Conservation (phyloP, 2,797 vertebrate species). For the Sebastes vulpes region DNA sequence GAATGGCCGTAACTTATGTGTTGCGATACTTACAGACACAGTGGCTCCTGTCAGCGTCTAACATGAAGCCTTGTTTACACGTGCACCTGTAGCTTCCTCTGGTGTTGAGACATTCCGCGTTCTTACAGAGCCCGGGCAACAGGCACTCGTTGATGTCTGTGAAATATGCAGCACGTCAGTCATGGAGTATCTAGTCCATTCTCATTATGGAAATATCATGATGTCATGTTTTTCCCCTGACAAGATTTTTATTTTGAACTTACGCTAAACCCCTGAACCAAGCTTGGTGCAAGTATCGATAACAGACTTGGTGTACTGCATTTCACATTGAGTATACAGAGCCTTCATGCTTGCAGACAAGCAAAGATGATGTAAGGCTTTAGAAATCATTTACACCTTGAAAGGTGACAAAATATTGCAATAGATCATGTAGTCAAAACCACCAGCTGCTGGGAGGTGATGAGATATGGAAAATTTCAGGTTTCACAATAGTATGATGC, state of each 20-base stretch:
- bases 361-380: constrained; percentile 40
- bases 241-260: constrained; percentile 12
- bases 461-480: constrained; percentile 47
- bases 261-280: constrained; percentile 18
- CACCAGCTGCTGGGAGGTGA: constrained; percentile 33
- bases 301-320: constrained; percentile 17
- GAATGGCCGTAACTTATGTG: background rate
- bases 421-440: constrained; percentile 38
- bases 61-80: constrained; percentile 83
- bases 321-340: constrained; percentile 10
- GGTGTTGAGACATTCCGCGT: constrained; percentile 84
- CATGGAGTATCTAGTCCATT: background rate
- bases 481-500: constrained; percentile 43
- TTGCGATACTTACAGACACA: constrained; percentile 82
- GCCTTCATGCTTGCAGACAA: constrained; percentile 10
- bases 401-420: constrained; percentile 59
- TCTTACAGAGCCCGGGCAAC: constrained; percentile 84
- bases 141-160: constrained; percentile 87
- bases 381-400: constrained; percentile 56
- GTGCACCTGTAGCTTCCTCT: constrained; percentile 87
- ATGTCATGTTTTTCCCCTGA: constrained; percentile 27
- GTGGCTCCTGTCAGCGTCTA: constrained; percentile 83
- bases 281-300: constrained; percentile 5
- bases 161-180: constrained; percentile 41
- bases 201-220: constrained; percentile 33